A percentile compares a stretch with the other conserved stretches of the same genome.
Evolutionary conservation across 2,888 invertebrate genomes (phyloP).

Genomic region (Artemia sinica): DNA sequence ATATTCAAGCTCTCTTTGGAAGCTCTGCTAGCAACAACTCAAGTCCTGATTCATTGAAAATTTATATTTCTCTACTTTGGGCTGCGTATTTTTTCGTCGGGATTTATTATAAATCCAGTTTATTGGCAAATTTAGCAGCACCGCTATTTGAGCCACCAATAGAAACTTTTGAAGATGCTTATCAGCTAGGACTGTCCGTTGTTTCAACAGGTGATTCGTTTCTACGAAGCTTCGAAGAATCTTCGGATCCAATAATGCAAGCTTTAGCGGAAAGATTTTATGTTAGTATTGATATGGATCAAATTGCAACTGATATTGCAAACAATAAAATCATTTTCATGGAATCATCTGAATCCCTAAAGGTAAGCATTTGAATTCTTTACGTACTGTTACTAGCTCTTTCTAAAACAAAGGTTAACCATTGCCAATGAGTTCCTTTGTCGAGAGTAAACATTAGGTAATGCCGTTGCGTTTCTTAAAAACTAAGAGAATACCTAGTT

Average conservation of each 20-base stretch:
- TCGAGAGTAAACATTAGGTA: too few species aligned
- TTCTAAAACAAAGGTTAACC: background rate
- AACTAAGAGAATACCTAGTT: too few species aligned
- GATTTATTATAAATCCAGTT: background rate
- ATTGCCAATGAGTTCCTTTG: background rate
- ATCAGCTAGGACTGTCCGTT: background rate
- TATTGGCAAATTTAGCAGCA: conserved; percentile 5
- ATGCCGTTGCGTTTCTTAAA: too few species aligned
- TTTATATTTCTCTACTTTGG: background rate
- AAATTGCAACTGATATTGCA: background rate
- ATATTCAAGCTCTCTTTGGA: background rate
- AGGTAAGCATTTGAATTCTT: background rate
- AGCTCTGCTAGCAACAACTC: background rate
- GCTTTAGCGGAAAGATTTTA: background rate
- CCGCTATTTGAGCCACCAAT: background rate
- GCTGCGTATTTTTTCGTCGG: conserved; percentile 2
- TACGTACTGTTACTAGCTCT: background rate
- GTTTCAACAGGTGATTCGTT: background rate
- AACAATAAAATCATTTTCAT: background rate
- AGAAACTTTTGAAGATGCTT: background rate
- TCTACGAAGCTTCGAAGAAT: background rate
- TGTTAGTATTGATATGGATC: background rate
- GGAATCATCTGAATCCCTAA: conserved; percentile 1
- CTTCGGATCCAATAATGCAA: background rate
- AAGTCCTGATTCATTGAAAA: background rate